These are phyloP conservation scores for Tapirus terrestris DNA, from an alignment of 2,113 vertebrate species.

Conservation along the genomic window DNA sequence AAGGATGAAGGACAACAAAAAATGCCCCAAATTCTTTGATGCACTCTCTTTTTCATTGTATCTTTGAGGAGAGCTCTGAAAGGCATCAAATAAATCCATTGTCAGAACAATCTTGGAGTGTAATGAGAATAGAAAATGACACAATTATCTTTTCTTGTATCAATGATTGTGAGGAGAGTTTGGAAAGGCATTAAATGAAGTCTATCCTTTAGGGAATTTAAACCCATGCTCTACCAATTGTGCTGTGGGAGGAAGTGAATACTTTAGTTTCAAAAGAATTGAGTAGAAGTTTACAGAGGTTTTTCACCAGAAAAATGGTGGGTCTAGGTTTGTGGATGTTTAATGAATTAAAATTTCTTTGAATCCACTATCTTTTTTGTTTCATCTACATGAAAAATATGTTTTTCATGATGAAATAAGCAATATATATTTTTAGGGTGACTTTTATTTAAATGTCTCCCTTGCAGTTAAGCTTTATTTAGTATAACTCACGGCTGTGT, in stretches of 20 bases:
- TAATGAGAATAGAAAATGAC: constrained; percentile 57
- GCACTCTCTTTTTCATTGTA: constrained; percentile 26
- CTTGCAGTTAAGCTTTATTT: background rate
- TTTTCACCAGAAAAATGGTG: background rate
- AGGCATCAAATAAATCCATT: constrained; percentile 68
- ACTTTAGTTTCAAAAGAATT: background rate
- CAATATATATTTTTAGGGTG: background rate
- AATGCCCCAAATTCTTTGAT: background rate
- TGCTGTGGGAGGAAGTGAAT: background rate
- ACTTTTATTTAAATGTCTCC: constrained; percentile 25
- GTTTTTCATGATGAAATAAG: background rate
- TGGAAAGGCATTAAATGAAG: constrained; percentile 56
- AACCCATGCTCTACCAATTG: background rate
- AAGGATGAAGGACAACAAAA: constrained; percentile 52
- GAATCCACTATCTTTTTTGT: background rate
- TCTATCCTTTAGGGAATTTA: constrained; percentile 26
- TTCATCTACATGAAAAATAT: background rate
- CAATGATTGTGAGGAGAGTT: background rate
- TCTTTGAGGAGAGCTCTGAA: constrained; percentile 47
- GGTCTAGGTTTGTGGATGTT: background rate
- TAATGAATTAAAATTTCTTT: constrained; percentile 18
- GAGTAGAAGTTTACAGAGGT: background rate
- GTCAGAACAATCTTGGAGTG: constrained; percentile 45
- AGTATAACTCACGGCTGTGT: background rate
- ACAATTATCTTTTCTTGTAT: constrained; percentile 53